Conservation (phyloP, 2,888 invertebrate species). For the Neoitamus cyanurus region DNA sequence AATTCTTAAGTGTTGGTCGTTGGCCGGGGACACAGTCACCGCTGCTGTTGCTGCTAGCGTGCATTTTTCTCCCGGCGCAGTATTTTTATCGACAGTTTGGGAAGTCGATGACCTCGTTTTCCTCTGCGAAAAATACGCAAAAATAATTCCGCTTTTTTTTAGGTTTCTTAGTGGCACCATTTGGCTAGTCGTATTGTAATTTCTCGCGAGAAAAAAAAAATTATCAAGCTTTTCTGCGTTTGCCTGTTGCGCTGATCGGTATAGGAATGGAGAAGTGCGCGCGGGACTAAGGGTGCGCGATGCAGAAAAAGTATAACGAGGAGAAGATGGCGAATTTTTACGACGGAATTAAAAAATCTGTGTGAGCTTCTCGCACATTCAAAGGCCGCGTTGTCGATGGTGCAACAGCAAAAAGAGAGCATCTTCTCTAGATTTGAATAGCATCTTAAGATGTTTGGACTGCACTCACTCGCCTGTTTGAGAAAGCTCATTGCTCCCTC, state of each 20-base stretch:
- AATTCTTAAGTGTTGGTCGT: constrained; percentile 14
- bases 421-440: background rate
- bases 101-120: constrained; percentile 44
- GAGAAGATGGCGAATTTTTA: background rate
- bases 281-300: background rate
- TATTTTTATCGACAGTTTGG: constrained; percentile 47
- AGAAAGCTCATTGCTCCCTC: background rate
- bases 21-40: background rate
- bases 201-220: background rate
- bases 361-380: background rate
- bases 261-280: background rate
- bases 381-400: background rate
- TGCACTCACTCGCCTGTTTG: background rate
- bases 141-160: constrained; percentile 33
- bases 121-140: constrained; percentile 34
- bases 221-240: constrained; percentile 23
- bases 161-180: constrained; percentile 17
- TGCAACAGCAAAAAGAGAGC: background rate
- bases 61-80: constrained; percentile 38
- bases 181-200: constrained; percentile 36
- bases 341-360: background rate
- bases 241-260: background rate
- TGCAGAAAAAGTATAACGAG: background rate
- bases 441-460: background rate
- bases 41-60: background rate